Base-by-base conservation (phyloP, 2,113 vertebrate genomes). In the Phaethon lepturus region DNA sequence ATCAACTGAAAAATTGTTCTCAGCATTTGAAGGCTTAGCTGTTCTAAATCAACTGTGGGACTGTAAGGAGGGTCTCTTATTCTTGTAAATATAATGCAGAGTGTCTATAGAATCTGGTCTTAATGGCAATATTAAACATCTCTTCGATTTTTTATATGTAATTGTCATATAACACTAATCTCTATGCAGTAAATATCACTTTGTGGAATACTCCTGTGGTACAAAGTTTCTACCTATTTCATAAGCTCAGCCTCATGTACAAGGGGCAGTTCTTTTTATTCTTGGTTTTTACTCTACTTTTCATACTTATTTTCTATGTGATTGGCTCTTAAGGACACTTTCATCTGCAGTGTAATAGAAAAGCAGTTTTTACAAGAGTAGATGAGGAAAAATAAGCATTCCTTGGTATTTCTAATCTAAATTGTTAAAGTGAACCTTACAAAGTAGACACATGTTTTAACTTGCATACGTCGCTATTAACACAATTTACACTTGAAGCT, bases 291-390 rank as follows among this genome's bases (percentile, higher is more conserved):
- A 44, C 11, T 86, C 26, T 67, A 10, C 33, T 24, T 56, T 87
- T 56, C 66, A 17, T 74, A 62, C 8, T 75, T 62, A 5, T 40
- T 85, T 77, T 82, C 11, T 58, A n/a, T 75, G 14, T 92, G 78
- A 62, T 81, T 90, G 60, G 20, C 56, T 93, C 73, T 89, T 94
- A 67, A 91, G 85, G 58, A 82, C 56, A 80, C 44, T 86, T 86
- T 89, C 86, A 49, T 28, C 55, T 35, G 14, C 25, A 71, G 5
- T 47, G n/a, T 47, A 38, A 42, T 17, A 62, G 59, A 74, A 84
- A 84, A 84, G 45, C 4, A 29, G 9, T 58, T 17, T n/a, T 93
- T 85, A 20, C 25, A 89, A 66, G 38, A 42, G 28, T 22, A 52
- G 42, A 49, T 72, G 16, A 13, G 55, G 71, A 89, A 88, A 89